Evolutionary conservation across 2,888 invertebrate species (phyloP).

Genomic region (Ypsolopha scabrella): DNA sequence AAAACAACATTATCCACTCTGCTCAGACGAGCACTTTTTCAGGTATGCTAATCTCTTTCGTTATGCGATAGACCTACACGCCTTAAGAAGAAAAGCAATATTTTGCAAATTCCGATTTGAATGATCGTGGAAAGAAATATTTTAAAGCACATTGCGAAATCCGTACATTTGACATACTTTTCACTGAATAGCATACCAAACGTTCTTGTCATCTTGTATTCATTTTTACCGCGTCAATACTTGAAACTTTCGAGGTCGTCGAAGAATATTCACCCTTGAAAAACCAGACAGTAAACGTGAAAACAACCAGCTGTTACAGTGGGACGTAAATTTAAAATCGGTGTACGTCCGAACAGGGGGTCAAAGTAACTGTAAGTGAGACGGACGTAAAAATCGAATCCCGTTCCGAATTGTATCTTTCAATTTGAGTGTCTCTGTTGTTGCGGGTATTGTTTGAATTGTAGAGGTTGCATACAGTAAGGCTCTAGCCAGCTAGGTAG

Average conservation of each 20-base stretch:
- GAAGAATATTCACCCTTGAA: slow-evolving; percentile 5
- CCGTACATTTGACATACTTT: no score
- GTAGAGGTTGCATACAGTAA: not conserved
- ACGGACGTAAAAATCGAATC: not conserved
- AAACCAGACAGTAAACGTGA: slow-evolving; percentile 2
- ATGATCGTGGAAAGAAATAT: no score
- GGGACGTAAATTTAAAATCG: slow-evolving; percentile 3
- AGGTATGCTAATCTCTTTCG: no score
- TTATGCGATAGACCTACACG: no score
- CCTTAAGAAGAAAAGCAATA: no score
- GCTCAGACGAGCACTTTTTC: no score
- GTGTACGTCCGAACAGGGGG: not conserved
- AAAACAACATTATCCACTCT: no score
- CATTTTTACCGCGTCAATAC: no score
- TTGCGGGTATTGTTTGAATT: not conserved
- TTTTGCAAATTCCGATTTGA: no score
- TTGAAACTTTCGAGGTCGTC: not conserved
- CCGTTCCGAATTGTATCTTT: slow-evolving; percentile 1
- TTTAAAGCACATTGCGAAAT: no score
- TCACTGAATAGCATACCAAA: no score
- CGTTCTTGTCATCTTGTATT: no score
- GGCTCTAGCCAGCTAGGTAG: not conserved
- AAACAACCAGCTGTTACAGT: slow-evolving; percentile 1
- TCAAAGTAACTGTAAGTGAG: not conserved
- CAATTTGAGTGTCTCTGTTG: slow-evolving; percentile 1